phyloP scores from a whole-genome alignment of 2,113 vertebrate species.

The Heloderma charlesbogerti region DNA sequence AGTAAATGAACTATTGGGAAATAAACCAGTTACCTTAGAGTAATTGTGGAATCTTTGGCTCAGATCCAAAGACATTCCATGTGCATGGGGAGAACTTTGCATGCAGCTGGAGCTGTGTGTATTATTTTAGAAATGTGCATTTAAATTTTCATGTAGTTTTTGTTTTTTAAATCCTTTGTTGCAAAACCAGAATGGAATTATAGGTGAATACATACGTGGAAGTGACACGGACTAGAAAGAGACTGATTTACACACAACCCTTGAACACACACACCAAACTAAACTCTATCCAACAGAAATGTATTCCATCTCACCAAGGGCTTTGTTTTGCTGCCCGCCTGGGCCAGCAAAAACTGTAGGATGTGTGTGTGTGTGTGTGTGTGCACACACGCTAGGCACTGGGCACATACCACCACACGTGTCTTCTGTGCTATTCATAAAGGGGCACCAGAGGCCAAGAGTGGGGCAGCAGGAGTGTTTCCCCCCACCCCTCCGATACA shows the following conservation, averaged over 20 bases:
- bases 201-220: neutral
- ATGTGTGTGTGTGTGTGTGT: neutral
- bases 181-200: neutral
- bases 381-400: neutral
- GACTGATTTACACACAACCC: neutral
- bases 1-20: neutral
- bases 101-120: neutral
- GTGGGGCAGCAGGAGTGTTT: neutral
- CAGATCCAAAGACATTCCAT: no score
- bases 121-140: neutral
- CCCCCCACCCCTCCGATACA: neutral
- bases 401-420: neutral
- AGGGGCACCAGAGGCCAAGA: neutral
- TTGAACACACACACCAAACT: neutral
- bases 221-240: neutral
- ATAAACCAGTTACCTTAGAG: neutral
- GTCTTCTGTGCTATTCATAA: neutral
- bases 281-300: neutral
- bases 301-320: neutral
- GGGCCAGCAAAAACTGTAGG: neutral
- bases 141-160: neutral
- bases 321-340: neutral
- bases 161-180: neutral
- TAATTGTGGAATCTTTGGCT: neutral
- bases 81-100: neutral